Conservation (phyloP, 2,113 vertebrate species). For the Electrona antarctica region DNA sequence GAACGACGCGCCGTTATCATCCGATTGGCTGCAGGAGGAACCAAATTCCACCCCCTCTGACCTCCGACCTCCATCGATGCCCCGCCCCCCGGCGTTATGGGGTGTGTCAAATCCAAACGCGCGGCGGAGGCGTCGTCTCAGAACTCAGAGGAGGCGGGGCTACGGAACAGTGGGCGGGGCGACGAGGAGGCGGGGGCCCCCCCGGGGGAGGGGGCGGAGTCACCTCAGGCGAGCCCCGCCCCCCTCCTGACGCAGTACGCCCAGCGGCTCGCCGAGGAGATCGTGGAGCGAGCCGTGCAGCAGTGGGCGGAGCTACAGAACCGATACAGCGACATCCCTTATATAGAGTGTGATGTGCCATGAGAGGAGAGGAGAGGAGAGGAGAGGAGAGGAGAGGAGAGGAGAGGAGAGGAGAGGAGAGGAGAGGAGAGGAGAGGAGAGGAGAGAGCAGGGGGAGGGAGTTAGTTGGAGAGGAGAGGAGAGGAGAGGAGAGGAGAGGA, state of each 20-base stretch:
- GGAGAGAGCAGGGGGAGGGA: no score
- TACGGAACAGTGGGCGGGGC: conserved; percentile 27
- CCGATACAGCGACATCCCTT: conserved; percentile 93
- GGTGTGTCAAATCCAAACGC: conserved; percentile 94
- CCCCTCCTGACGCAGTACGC: conserved; percentile 85
- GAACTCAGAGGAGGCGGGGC: conserved; percentile 62
- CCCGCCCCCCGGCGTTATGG: conserved; percentile 81
- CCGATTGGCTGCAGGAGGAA: not conserved
- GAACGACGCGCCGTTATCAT: not conserved
- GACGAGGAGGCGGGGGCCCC: conserved; percentile 77
- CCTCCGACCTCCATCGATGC: conserved; percentile 52
- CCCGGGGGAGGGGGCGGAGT: conserved; percentile 52
- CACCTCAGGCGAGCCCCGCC: conserved; percentile 55
- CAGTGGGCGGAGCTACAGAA: conserved; percentile 90
- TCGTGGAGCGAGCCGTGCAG: conserved; percentile 86
- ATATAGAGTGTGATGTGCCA: conserved; percentile 91
- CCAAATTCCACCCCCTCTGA: not conserved
- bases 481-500: no score
- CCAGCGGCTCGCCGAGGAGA: conserved; percentile 87
- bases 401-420: no score
- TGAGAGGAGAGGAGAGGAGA: conserved; percentile 46
- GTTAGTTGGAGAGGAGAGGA: no score
- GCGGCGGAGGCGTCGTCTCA: conserved; percentile 71
- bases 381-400: no score
- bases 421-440: no score